Evolutionary conservation across 2,113 vertebrate genomes (phyloP).

Genomic region (Puffinus mauretanicus): DNA sequence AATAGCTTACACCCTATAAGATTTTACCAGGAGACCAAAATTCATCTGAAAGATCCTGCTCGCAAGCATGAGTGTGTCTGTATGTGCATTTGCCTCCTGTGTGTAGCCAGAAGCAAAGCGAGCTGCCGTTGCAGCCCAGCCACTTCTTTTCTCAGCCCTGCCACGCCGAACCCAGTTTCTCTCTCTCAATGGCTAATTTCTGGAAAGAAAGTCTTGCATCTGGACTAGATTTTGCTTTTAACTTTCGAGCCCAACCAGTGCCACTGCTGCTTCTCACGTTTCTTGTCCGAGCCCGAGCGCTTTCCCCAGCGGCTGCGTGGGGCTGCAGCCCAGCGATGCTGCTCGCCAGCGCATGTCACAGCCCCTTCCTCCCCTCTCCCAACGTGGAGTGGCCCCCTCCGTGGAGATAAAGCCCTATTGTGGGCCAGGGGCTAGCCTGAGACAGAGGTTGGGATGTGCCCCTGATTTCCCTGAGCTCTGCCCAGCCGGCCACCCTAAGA

Average conservation of each 20-base stretch:
- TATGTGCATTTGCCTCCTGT: accelerated
- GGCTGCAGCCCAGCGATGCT: neutral
- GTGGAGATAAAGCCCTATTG: neutral
- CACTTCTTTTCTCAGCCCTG: neutral
- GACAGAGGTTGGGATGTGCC: neutral
- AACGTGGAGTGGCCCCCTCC: neutral
- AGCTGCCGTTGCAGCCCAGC: neutral
- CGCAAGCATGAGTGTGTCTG: accelerated
- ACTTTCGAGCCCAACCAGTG: neutral
- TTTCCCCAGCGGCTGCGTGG: neutral
- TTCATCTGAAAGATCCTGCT: neutral
- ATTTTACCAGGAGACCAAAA: neutral
- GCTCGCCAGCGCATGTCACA: neutral
- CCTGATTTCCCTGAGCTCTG: neutral
- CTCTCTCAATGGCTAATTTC: neutral
- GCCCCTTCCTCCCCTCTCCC: neutral
- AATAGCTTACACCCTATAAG: accelerated
- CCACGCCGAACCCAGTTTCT: neutral
- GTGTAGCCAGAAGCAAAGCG: neutral
- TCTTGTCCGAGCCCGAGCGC: accelerated
- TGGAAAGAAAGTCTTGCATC: neutral
- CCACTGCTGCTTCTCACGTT: accelerated
- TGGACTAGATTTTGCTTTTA: neutral
- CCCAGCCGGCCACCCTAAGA: neutral
- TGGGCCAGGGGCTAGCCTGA: neutral